Base-by-base conservation (phyloP, 1,140 invertebrate species). In the Macrocentrus cingulum region DNA sequence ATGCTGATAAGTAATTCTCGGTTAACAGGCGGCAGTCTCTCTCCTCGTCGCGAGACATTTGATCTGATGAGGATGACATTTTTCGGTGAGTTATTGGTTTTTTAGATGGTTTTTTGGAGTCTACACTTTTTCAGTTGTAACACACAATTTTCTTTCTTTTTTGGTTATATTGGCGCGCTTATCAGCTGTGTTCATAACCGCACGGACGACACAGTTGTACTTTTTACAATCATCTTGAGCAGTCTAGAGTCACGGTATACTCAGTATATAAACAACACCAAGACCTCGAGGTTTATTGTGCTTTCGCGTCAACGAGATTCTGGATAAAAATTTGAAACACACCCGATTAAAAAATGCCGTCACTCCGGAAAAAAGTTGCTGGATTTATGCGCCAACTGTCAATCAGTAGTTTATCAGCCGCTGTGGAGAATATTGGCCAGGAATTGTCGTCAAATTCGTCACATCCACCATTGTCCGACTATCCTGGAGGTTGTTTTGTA, bases 331-430 rank as follows among this genome's bases (percentile, higher is more conserved):
- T 57, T 32, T 61, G 18, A 34, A 25, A 51, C 44, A 53, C 44
- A 46, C 11, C 48, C 32, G 29, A 51, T n/a, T n/a, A 29, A 52
- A 16, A 46, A 20, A 90, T 90, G 88, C 87, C 88, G 59, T 88
- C 87, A 44, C 79, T 90, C 64, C 77, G 86, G 39, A 88, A 90
- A 81, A 84, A 87, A 76, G 84, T 90, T 63, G 86, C 85, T 57
- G 87, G 86, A 60, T 88, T 90, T 74, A 86, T 90, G 73, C 81
- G 87, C 46, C 88, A 90, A 74, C 73, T 90, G 56, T 88, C 87
- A 55, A 85, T 87, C 62, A 84, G 84, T 56, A 84, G 85, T 59
- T 82, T 85, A 59, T 82, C 85, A 11, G 78, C 72, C 23, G 76
- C 79, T 56, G 75, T 79, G 55, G 75, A 79, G 75, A 74, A 79